Conservation (phyloP, 2,888 invertebrate species). For the Trichopoda pennipes region DNA sequence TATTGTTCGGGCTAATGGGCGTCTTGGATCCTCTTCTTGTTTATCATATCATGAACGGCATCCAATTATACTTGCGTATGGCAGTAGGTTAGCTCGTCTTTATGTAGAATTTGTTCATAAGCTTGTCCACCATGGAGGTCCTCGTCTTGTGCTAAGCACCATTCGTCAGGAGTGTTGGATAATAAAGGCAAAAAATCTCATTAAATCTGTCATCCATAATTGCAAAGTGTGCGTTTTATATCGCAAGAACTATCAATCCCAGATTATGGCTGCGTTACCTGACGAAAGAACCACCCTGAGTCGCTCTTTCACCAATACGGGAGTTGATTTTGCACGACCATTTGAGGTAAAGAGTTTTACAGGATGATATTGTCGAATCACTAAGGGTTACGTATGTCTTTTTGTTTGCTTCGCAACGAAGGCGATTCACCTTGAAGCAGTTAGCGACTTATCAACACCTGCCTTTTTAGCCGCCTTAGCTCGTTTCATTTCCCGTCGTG, state of each 20-base stretch:
- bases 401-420: too few species aligned
- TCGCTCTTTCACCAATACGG: background rate
- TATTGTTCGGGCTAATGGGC: conserved; percentile 3
- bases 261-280: conserved; percentile 12
- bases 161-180: conserved; percentile 11
- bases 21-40: background rate
- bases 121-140: conserved; percentile 5
- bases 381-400: too few species aligned
- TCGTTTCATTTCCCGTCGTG: background rate
- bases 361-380: background rate
- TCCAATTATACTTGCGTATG: too few species aligned
- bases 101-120: background rate
- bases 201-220: background rate
- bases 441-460: too few species aligned
- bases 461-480: conserved; percentile 11
- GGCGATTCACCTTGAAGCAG: too few species aligned
- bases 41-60: background rate
- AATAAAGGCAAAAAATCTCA: background rate
- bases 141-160: background rate
- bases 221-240: conserved; percentile 14
- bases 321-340: conserved; percentile 1
- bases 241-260: background rate
- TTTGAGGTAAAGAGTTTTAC: background rate
- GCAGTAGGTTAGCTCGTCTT: background rate
- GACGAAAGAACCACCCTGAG: background rate